Conservation (phyloP, 2,888 invertebrate species). For the Herminia tarsipennalis region DNA sequence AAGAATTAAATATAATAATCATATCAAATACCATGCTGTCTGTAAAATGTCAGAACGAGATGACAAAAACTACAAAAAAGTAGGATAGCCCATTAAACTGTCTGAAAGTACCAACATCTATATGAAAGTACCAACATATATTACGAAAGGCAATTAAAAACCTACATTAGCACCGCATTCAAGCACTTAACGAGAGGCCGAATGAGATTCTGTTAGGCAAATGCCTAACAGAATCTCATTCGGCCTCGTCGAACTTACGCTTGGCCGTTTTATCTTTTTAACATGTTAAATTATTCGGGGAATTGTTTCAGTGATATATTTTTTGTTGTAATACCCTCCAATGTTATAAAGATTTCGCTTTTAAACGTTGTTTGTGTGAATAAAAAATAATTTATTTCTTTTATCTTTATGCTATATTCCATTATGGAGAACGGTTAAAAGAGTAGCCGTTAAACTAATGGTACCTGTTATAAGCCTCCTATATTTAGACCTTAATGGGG, state of each 20-base stretch:
- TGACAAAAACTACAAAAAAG: too few species aligned
- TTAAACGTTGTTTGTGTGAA: conserved; percentile 17
- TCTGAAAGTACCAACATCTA: too few species aligned
- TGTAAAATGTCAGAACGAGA: too few species aligned
- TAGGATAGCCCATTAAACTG: too few species aligned
- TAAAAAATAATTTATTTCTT: conserved; percentile 24
- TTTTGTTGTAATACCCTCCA: conserved; percentile 24
- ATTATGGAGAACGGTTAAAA: background rate
- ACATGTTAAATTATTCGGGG: conserved; percentile 38
- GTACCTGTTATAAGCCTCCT: too few species aligned
- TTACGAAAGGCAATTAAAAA: too few species aligned
- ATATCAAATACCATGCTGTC: too few species aligned
- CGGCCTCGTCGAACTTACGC: background rate
- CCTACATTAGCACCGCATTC: too few species aligned
- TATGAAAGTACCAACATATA: too few species aligned
- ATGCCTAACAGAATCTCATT: background rate
- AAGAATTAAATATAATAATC: too few species aligned
- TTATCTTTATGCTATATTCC: conserved; percentile 5
- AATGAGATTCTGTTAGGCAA: too few species aligned
- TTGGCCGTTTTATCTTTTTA: conserved; percentile 20
- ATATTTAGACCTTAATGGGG: conserved; percentile 1
- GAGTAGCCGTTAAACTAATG: background rate
- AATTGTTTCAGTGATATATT: conserved; percentile 23
- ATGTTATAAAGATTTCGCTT: conserved; percentile 30
- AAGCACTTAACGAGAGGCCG: too few species aligned